A percentile compares a stretch with the other conserved stretches of the same genome.
These are phyloP conservation scores for Cheilosia vulpina DNA, from an alignment of 2,888 invertebrate genomes.

Conservation along the genomic window DNA sequence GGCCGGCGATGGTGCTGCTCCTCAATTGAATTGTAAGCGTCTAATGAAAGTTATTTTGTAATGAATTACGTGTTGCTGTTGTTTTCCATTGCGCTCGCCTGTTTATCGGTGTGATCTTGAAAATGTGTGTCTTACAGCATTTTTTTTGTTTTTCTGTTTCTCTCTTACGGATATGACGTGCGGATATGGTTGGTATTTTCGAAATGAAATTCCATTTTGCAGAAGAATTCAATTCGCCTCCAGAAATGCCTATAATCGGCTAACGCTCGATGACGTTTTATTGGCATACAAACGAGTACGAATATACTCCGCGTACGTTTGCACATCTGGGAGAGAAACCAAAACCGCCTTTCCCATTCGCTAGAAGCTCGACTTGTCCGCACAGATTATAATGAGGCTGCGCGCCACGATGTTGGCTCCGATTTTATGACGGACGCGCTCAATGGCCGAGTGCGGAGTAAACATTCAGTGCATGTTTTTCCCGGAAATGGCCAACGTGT, in stretches of 20 bases:
- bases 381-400: slow-evolving; percentile 62
- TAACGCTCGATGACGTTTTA: slow-evolving; percentile 23
- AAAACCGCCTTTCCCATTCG: slow-evolving; percentile 43
- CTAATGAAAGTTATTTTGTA: slow-evolving; percentile 72
- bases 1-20: slow-evolving; percentile 32
- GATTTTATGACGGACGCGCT: slow-evolving; percentile 52
- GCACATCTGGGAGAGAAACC: slow-evolving; percentile 32
- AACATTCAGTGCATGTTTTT: slow-evolving; percentile 66
- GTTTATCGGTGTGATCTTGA: slow-evolving; percentile 57
- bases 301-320: not conserved
- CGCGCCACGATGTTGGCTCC: slow-evolving; percentile 52
- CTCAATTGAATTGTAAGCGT: slow-evolving; percentile 65
- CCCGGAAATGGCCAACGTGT: slow-evolving; percentile 67
- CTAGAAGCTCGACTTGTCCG: slow-evolving; percentile 8
- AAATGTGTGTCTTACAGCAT: slow-evolving; percentile 34
- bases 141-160: slow-evolving; percentile 2
- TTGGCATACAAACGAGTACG: slow-evolving; percentile 14
- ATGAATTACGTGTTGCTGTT: slow-evolving; percentile 64
- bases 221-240: slow-evolving; percentile 17
- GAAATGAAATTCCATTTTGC: slow-evolving; percentile 13
- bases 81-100: slow-evolving; percentile 34
- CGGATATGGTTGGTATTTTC: slow-evolving; percentile 10
- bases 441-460: slow-evolving; percentile 24
- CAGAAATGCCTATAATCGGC: slow-evolving; percentile 4
- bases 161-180: slow-evolving; percentile 18